Base-by-base conservation (phyloP, 2,888 invertebrate genomes). In the Aspidapion aeneum region DNA sequence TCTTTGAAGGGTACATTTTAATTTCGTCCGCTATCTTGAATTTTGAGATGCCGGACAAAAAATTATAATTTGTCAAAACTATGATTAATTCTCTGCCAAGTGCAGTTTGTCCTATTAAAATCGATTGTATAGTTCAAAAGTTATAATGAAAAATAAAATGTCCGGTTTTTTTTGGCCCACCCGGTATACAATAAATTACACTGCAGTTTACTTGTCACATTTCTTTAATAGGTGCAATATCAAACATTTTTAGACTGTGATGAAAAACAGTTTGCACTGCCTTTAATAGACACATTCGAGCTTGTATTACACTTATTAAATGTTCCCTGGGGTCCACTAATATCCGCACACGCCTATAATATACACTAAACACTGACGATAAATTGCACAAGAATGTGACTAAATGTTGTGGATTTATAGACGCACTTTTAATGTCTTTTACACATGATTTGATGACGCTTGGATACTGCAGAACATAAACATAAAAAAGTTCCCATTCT, bases 401-500 rank as follows among this genome's bases (percentile, higher is more conserved):
- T 50, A 93, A 78, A 55, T 83, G 77, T 71, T 92, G 90, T 0
- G 88, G 84, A 64, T 85, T 82, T 63, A 88, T 83, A 54, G 84
- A 82, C 55, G 85, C 85, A 16, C 74, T 74, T 12, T 78, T 77
- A 19, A 84, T 76, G 64, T 80, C 81, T 58, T 82, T 79, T 17
- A 88, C 71, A 60, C 85, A 83, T 58, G 80, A 84, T 17, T 80
- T 80, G 50, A 92, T 73, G 12, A 89, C 71, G n/a, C 81, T 76
- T 0, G 90, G 88, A 73, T 88, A 87, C 18, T 84, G 84, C 57
- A 90, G 76, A 61, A 92, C 80, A 69, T 85, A 90, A 66, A 86
- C 87, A 74, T 85, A 90, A 52, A 91, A 75, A 1, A 93, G 74
- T 66, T 83, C 83, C 93, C 92, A 93, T 82, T 93, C 92, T 71